phyloP scores from a whole-genome alignment of 1,140 invertebrate species.

The Phenacoccus solenopsis region DNA sequence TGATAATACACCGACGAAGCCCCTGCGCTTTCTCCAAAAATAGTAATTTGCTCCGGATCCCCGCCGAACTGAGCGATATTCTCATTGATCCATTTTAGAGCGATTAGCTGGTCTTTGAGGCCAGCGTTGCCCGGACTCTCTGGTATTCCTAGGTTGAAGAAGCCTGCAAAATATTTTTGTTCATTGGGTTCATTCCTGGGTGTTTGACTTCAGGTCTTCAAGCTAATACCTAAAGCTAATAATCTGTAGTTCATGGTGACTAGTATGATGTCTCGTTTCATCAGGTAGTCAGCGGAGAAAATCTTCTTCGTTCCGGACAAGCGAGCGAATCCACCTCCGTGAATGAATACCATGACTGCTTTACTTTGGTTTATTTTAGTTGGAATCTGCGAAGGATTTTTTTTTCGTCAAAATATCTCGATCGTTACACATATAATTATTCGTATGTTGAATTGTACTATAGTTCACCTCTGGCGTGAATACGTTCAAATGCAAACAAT shows the following conservation, averaged over 20 bases:
- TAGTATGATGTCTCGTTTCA: conserved; percentile 41
- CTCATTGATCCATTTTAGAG: conserved; percentile 64
- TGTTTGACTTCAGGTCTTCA: no score
- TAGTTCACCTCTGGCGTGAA: conserved; percentile 31
- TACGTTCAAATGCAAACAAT: conserved; percentile 33
- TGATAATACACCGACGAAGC: conserved; percentile 60
- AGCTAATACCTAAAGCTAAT: conserved; percentile 39
- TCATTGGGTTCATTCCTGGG: no score
- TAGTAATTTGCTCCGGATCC: conserved; percentile 65
- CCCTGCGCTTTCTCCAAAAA: conserved; percentile 76
- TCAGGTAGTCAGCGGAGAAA: conserved; percentile 38
- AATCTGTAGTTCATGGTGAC: conserved; percentile 44
- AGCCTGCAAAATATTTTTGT: background rate
- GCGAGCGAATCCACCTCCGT: conserved; percentile 37
- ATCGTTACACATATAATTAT: no score
- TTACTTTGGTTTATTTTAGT: no score
- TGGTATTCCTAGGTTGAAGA: background rate
- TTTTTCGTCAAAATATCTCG: no score
- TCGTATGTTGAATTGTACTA: no score
- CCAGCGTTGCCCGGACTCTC: background rate
- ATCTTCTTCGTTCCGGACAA: conserved; percentile 30
- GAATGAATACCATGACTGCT: no score
- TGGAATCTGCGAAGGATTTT: no score
- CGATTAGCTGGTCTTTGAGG: background rate
- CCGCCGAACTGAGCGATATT: conserved; percentile 84